Evolutionary conservation across 2,888 invertebrate species (phyloP).

Genomic region (Leptogaster cylindrica): DNA sequence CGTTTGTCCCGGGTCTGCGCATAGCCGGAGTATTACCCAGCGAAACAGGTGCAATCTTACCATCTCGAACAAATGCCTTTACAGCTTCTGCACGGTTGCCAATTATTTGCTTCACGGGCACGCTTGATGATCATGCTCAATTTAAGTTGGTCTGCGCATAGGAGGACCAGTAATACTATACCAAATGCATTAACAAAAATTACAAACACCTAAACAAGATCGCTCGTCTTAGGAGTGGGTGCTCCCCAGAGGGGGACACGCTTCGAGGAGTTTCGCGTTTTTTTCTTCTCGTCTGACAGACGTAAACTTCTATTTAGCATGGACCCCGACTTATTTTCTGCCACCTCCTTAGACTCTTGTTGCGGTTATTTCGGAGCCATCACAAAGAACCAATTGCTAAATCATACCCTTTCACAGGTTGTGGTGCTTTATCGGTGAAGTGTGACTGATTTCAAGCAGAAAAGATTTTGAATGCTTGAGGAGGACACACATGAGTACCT

Average conservation of each 20-base stretch:
- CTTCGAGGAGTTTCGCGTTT: slow-evolving; percentile 36
- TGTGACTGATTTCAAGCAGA: not conserved
- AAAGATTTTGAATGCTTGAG: slow-evolving; percentile 6
- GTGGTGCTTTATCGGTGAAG: not conserved
- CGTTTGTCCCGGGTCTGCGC: no score
- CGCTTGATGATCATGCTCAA: slow-evolving; percentile 2
- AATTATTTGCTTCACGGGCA: slow-evolving; percentile 33
- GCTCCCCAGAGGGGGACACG: slow-evolving; percentile 39
- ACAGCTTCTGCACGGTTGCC: slow-evolving; percentile 9
- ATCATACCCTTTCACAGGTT: slow-evolving; percentile 16
- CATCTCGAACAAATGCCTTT: no score
- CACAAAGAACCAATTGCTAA: slow-evolving; percentile 1
- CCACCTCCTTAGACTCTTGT: not conserved
- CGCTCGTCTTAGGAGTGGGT: not conserved
- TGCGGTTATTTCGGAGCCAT: not conserved
- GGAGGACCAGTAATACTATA: not conserved
- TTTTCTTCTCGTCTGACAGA: not conserved
- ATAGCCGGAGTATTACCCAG: not conserved
- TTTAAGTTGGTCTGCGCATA: not conserved
- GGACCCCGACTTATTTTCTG: not conserved
- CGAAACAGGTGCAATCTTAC: slow-evolving; percentile 1
- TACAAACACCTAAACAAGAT: slow-evolving; percentile 24
- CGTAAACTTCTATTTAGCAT: not conserved
- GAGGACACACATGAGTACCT: slow-evolving; percentile 34
- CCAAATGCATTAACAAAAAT: not conserved